Conservation (phyloP, 2,888 invertebrate genomes). For the Agrotis ipsilon region DNA sequence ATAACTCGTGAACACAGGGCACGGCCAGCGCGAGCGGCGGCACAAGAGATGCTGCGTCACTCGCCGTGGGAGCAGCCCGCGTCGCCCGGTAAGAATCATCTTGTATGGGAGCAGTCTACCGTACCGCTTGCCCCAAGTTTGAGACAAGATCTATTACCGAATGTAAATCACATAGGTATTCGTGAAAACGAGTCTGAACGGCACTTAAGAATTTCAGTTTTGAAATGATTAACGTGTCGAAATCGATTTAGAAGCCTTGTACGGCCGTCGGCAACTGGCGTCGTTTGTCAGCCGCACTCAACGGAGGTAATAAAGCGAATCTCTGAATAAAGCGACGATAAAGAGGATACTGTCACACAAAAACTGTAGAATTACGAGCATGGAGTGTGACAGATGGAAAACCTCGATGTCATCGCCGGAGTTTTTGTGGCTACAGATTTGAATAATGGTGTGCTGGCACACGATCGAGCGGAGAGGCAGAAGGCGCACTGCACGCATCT, state of each 20-base stretch:
- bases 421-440: conserved; percentile 72
- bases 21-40: conserved; percentile 1
- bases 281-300: conserved; percentile 28
- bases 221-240: conserved; percentile 34
- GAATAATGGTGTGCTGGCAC: conserved; percentile 69
- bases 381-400: conserved; percentile 74
- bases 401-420: conserved; percentile 63
- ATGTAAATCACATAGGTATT: neutral
- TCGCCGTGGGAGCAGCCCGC: conserved; percentile 51
- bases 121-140: neutral
- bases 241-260: conserved; percentile 32
- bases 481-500: conserved; percentile 19
- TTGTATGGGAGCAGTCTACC: neutral
- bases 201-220: conserved; percentile 8
- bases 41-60: conserved; percentile 60
- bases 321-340: conserved; percentile 58
- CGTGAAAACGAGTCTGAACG: neutral
- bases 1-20: conserved; percentile 54
- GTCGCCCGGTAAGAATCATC: neutral
- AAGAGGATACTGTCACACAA: conserved; percentile 58
- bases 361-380: conserved; percentile 62
- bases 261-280: conserved; percentile 15
- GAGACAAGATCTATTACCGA: no score
- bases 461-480: conserved; percentile 13
- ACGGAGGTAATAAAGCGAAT: conserved; percentile 52